Conservation (phyloP, 1,140 invertebrate genomes). For the Homalodisca vitripennis region DNA sequence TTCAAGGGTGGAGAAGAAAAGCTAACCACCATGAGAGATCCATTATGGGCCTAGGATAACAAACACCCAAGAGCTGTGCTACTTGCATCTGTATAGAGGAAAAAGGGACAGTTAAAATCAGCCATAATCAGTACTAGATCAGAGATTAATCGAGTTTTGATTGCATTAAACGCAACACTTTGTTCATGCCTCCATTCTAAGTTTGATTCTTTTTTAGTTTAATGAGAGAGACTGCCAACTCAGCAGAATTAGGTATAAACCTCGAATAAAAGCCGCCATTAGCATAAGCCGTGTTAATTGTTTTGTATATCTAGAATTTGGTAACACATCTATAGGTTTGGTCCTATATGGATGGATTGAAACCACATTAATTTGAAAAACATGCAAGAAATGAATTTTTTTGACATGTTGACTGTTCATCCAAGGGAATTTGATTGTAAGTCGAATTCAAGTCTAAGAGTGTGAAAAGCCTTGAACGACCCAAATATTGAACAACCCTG, state of each 20-base stretch:
- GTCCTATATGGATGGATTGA: neutral
- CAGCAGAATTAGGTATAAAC: neutral
- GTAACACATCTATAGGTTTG: neutral
- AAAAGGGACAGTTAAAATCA: neutral
- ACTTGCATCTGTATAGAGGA: neutral
- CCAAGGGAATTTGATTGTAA: neutral
- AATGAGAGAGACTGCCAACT: neutral
- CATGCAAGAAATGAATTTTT: neutral
- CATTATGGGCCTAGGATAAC: neutral
- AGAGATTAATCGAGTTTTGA: neutral
- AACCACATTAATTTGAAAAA: neutral
- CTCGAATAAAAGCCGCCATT: neutral
- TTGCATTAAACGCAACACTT: neutral
- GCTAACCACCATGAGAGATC: neutral
- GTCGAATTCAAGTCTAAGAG: neutral
- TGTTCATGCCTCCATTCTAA: slow-evolving; percentile 2
- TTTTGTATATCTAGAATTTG: neutral
- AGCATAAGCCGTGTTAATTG: neutral
- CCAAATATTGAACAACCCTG: neutral
- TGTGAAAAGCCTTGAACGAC: neutral
- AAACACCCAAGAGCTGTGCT: neutral
- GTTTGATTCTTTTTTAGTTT: neutral
- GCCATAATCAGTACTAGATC: neutral
- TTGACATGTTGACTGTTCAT: neutral
- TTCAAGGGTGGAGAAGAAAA: neutral